Base-by-base conservation (phyloP, 2,797 vertebrate species). In the Spatula versicolor region DNA sequence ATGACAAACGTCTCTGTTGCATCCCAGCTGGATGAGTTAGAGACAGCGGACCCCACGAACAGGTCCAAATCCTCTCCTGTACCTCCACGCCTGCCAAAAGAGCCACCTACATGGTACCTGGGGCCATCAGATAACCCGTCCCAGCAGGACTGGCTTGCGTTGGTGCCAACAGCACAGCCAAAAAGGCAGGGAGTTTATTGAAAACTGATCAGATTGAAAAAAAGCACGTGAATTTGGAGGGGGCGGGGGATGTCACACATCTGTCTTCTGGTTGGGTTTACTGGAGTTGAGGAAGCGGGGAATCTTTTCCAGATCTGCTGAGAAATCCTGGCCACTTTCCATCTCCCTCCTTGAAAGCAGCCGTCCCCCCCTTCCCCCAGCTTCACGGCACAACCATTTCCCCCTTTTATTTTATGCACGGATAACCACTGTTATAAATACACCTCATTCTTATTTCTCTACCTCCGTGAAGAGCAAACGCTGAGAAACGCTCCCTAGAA, bases 361-460 rank as follows among this genome's bases (percentile, higher is more conserved):
- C 4, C 8, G 15, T 13, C 6, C 11, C 3, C 23, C 3, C 3
- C 8, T 2, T 2, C 50, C 50, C 31, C 52, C 15, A 79, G 20
- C 59, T 31, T 63, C 0, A 1, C 35, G 63, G 12, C 50, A 58
- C 22, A 77, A 64, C 58, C 0, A 39, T n/a, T 86, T 74, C 37
- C 6, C 54, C 43, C 28, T 84, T 90, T 55, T 25, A 71, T 58
- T 83, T 92, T 71, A 74, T 11, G 11, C 67, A 39, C 83, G 88
- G 71, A 82, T 35, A 92, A 95, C 86, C 31, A 60, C 43, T 59
- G 46, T n/a, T 78, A 67, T 93, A 97, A 95, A 30, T 52, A 60
- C 45, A 59, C 6, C 2, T 0, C 20, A 17, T 62, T 82, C 87
- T 76, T 17, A 1, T 86, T 88, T 81, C 55, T 93, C 79, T 76